Conservation (phyloP, 1,140 invertebrate genomes). For the Streblospio benedicti region DNA sequence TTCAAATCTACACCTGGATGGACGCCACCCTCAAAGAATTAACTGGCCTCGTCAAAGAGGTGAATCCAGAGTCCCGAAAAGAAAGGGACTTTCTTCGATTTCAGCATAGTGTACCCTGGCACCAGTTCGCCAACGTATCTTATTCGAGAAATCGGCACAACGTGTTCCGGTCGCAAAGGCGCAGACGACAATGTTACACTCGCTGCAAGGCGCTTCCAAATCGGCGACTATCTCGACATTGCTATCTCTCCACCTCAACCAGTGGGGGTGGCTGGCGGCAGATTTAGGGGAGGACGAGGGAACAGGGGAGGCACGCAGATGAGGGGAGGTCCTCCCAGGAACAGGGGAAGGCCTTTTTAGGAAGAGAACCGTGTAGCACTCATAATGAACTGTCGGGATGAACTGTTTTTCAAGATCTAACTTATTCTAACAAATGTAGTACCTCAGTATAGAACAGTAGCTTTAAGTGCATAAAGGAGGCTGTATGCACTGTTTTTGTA, state of each 20-base stretch:
- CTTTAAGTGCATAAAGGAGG: too few species aligned
- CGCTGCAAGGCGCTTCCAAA: conserved; percentile 42
- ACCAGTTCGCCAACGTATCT: conserved; percentile 65
- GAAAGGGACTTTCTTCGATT: conserved; percentile 94
- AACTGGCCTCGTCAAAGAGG: conserved; percentile 89
- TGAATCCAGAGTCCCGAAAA: conserved; percentile 86
- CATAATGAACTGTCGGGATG: too few species aligned
- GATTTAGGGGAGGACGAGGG: conserved; percentile 17
- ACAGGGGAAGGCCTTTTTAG: too few species aligned
- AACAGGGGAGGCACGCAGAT: too few species aligned
- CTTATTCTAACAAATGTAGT: too few species aligned
- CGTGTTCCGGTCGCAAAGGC: conserved; percentile 81
- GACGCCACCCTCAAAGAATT: conserved; percentile 95
- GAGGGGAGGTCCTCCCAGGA: too few species aligned
- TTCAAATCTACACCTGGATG: conserved; percentile 51
- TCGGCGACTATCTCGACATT: conserved; percentile 92
- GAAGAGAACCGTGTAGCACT: too few species aligned
- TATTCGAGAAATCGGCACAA: conserved; percentile 88
- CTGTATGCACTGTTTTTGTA: too few species aligned
- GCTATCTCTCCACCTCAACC: conserved; percentile 90
- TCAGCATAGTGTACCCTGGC: conserved; percentile 89
- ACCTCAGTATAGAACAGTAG: too few species aligned
- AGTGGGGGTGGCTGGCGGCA: too few species aligned
- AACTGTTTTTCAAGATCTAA: too few species aligned
- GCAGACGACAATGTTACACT: conserved; percentile 52